A percentile compares a stretch with the other conserved stretches of the same genome.
phyloP scores from a whole-genome alignment of 2,797 vertebrate genomes.

The Alfaro cultratus region DNA sequence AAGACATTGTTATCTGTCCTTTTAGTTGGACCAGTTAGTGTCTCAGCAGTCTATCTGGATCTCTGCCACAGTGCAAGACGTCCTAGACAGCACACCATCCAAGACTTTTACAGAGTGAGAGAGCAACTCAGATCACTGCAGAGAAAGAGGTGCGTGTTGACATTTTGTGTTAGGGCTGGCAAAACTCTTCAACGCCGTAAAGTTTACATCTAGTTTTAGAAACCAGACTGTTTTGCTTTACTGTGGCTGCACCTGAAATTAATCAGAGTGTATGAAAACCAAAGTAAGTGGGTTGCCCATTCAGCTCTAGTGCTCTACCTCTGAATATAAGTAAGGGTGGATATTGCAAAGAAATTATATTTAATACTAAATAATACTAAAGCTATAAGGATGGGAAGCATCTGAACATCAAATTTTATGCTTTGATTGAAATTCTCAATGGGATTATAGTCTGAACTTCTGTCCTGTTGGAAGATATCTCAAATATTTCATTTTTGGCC shows the following conservation, averaged over 20 bases:
- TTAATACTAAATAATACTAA: neutral
- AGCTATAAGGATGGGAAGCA: neutral
- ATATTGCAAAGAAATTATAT: neutral
- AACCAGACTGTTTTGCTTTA: neutral
- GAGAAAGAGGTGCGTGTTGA: conserved; percentile 48
- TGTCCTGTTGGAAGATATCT: neutral
- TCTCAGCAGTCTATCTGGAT: conserved; percentile 58
- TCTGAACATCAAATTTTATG: no score
- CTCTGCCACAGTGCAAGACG: conserved; percentile 55
- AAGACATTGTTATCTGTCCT: conserved; percentile 61
- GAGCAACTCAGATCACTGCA: conserved; percentile 4
- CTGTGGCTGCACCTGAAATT: conserved; percentile 7
- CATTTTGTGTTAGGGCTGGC: conserved; percentile 55
- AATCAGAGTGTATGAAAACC: conserved; percentile 28
- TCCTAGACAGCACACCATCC: conserved; percentile 40
- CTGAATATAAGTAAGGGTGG: neutral
- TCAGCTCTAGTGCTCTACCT: conserved; percentile 39
- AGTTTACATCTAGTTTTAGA: conserved; percentile 19
- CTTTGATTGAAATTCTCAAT: neutral
- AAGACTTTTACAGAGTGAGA: conserved; percentile 34
- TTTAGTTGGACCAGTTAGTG: conserved; percentile 39
- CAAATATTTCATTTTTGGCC: neutral
- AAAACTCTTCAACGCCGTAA: conserved; percentile 43
- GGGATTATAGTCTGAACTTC: neutral
- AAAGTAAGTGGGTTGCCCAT: conserved; percentile 44